Evolutionary conservation across 2,888 invertebrate genomes (phyloP).

Genomic region (Pimpla rufipes): DNA sequence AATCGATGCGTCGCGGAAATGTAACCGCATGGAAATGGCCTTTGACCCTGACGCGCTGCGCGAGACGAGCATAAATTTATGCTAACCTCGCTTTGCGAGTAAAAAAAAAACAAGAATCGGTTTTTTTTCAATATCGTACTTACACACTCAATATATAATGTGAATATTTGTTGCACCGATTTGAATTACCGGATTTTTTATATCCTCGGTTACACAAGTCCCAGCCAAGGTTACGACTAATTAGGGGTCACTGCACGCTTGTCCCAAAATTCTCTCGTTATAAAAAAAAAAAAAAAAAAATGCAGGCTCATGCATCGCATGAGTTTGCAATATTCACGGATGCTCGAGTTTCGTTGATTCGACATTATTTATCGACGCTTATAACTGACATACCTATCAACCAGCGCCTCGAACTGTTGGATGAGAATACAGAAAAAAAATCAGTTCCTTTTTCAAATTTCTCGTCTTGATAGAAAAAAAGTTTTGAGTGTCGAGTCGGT

Average conservation of each 20-base stretch:
- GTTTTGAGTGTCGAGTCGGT: too few species aligned
- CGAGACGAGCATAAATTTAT: constrained; percentile 46
- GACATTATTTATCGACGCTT: neutral
- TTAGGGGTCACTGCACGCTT: constrained; percentile 18
- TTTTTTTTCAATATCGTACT: constrained; percentile 2
- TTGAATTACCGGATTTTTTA: neutral
- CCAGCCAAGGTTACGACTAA: neutral
- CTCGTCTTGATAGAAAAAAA: too few species aligned
- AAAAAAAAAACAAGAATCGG: constrained; percentile 30
- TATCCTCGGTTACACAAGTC: neutral
- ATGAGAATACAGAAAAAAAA: too few species aligned
- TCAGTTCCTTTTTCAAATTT: too few species aligned
- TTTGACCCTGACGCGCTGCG: constrained; percentile 38
- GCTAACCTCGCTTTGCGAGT: constrained; percentile 10
- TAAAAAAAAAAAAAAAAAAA: neutral
- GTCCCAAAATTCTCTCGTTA: neutral
- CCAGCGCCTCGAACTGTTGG: too few species aligned
- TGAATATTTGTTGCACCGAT: constrained; percentile 14
- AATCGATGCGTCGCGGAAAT: constrained; percentile 33
- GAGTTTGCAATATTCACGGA: constrained; percentile 13
- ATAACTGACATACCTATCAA: neutral
- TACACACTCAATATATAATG: neutral
- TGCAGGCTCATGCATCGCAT: neutral
- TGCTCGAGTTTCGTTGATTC: constrained; percentile 4
- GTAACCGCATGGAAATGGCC: constrained; percentile 18